These are phyloP conservation scores for Pelobates fuscus DNA, from an alignment of 2,113 vertebrate species.

Conservation along the genomic window DNA sequence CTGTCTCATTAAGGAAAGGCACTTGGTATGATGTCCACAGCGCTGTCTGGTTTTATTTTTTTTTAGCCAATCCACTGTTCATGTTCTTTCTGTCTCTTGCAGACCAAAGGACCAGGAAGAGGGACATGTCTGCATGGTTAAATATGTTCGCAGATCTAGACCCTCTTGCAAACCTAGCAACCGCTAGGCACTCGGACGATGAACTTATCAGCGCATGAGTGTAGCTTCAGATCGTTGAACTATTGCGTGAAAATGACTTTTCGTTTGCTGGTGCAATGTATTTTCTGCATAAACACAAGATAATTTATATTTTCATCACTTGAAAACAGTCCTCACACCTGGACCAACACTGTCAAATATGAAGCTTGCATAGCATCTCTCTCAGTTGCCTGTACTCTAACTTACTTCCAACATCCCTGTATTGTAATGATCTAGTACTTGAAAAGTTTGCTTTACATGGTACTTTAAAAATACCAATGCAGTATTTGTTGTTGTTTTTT, in stretches of 20 bases:
- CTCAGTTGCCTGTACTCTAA: background rate
- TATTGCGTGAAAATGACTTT: background rate
- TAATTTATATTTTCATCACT: background rate
- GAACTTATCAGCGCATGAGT: constrained; percentile 74
- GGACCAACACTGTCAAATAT: background rate
- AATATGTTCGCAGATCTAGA: constrained; percentile 78
- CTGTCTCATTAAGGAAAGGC: no score
- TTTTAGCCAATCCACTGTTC: no score
- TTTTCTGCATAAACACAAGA: background rate
- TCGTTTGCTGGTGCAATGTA: background rate
- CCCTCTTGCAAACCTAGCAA: constrained; percentile 79
- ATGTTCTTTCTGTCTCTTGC: constrained; percentile 16
- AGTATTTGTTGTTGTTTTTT: no score
- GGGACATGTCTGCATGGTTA: constrained; percentile 80
- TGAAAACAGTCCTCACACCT: background rate
- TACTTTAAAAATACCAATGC: background rate
- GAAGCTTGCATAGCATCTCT: background rate
- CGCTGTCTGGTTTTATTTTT: no score
- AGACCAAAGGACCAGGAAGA: constrained; percentile 61
- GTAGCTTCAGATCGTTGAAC: background rate
- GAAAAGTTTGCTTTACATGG: background rate
- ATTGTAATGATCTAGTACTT: no score
- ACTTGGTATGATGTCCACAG: no score
- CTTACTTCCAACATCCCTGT: no score
- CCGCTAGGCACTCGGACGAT: constrained; percentile 73